Evolutionary conservation across 2,888 invertebrate genomes (phyloP), one percentile per base, ranked within the genome.

Genomic region (Stegophylla sp.): DNA sequence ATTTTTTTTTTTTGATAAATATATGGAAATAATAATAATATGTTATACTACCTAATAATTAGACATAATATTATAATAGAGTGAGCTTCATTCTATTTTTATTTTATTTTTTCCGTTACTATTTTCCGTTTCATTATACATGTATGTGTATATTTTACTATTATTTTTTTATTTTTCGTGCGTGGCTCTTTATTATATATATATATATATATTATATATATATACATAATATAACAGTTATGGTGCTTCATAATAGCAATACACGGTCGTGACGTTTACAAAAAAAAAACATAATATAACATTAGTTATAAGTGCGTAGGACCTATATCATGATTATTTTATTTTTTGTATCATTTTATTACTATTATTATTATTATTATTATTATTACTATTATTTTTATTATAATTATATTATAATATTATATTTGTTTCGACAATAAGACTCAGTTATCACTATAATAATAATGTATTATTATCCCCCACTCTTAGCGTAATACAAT

Each of bases 221-320:
- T 34, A 7, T 15, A 51, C 20, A 67, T 15, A 51, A n/a, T 59
- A 45, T 48, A 63, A 45, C 45, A 56, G 66, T 67, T 66, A 67
- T 77, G 76, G 76, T 77, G 76, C 76, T 77, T 77, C 41, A n/a
- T 77, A 67, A 77, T 77, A 77, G 76, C 76, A 77, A 77, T 77
- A 77, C 76, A 77, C 67, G 43, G 67, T 77, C 76, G 76, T 67
- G 56, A 77, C 51, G 45, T 63, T 61, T 28, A 48, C 7, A 28
- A 63, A 73, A 43, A 59, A 23, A 59, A 59, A 26, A 15, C 26
- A 72, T 10, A 59, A 20, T 20, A 53, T 20, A 66, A 74, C 73
- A 63, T 45, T 74, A 74, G 61, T 74, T 48, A n/a, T n/a, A 34
- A 63, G 61, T 74, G 45, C 20, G 23, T 73, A 73, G 59, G n/a